Percentiles rank a stretch among this genome's conserved stretches.
Evolutionary conservation across 2,888 invertebrate genomes (phyloP).

Genomic region (Campopleginae sp.): DNA sequence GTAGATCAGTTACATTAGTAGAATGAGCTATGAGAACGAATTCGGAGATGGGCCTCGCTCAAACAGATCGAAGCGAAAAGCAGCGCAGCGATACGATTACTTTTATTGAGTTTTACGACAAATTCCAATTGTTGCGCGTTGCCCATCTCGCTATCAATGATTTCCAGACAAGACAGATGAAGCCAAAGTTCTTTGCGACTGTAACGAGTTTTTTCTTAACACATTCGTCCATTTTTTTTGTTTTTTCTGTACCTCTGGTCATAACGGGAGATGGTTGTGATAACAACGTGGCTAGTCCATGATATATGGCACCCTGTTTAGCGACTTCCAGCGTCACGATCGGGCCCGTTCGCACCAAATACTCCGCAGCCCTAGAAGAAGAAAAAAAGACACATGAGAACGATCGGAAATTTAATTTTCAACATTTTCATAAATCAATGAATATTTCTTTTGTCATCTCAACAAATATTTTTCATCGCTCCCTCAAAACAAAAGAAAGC

Average conservation of each 20-base stretch:
- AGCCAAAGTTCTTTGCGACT: constrained; percentile 35
- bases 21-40: constrained; percentile 40
- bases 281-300: constrained; percentile 96
- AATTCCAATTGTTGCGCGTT: not conserved
- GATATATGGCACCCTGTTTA: constrained; percentile 98
- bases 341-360: constrained; percentile 96
- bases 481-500: too few species aligned
- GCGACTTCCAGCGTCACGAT: constrained; percentile 98
- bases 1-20: constrained; percentile 30
- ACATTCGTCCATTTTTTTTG: not conserved
- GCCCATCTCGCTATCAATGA: constrained; percentile 12
- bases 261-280: constrained; percentile 95
- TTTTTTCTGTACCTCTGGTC: constrained; percentile 87
- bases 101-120: not conserved
- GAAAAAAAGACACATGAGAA: too few species aligned
- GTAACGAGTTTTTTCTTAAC: not conserved
- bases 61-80: not conserved
- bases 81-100: not conserved
- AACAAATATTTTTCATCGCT: too few species aligned
- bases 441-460: too few species aligned
- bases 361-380: constrained; percentile 93
- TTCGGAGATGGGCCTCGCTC: constrained; percentile 13
- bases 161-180: constrained; percentile 49
- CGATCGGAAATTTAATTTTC: too few species aligned
- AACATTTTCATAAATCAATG: not conserved